phyloP scores from a whole-genome alignment of 2,113 vertebrate species.

The Macroglossus sobrinus region DNA sequence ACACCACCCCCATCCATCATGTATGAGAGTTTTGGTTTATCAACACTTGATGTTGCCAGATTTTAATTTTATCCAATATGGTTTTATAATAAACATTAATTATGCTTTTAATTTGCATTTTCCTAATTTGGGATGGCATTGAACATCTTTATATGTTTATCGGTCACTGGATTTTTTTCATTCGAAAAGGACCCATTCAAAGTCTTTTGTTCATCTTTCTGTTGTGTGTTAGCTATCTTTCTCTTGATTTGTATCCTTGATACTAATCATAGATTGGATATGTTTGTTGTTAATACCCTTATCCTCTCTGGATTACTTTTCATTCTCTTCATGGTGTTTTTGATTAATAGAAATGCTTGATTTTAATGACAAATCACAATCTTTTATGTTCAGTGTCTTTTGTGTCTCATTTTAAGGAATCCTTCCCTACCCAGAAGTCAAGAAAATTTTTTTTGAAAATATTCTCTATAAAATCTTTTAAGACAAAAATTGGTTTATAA shows the following conservation, averaged over 20 bases:
- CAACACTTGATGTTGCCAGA: not conserved
- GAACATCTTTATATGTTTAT: not conserved
- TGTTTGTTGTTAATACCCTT: not conserved
- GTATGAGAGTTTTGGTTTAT: not conserved
- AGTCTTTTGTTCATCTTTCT: not conserved
- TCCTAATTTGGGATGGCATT: not conserved
- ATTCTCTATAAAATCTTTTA: not conserved
- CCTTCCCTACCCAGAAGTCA: not conserved
- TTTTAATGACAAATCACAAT: not conserved
- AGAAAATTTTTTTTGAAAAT: not conserved
- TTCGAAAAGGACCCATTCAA: not conserved
- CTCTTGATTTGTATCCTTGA: not conserved
- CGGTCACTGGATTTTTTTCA: not conserved
- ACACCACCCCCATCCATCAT: rapidly evolving
- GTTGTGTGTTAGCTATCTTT: not conserved
- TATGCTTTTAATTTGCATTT: not conserved
- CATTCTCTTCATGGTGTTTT: not conserved
- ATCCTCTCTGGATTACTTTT: not conserved
- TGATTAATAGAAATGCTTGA: not conserved
- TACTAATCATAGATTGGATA: not conserved
- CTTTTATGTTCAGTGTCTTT: not conserved
- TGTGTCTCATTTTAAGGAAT: not conserved
- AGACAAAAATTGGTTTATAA: not conserved
- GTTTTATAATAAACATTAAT: not conserved
- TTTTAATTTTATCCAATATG: not conserved